phyloP scores from a whole-genome alignment of 1,140 invertebrate genomes.

The Ptiloglossa arizonensis region DNA sequence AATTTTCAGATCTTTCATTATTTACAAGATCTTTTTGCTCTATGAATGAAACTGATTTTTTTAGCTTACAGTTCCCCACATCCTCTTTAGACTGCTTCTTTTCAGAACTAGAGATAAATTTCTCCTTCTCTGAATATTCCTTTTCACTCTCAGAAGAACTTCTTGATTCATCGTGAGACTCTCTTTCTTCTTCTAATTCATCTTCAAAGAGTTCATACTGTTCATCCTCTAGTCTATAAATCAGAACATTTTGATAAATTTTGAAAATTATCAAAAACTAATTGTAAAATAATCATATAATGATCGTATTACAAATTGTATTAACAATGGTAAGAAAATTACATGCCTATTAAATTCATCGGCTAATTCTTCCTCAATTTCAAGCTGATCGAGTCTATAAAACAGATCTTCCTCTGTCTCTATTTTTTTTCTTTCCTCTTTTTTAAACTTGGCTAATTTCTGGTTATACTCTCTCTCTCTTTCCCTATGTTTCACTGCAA shows the following conservation, averaged over 20 bases:
- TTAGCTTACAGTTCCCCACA: neutral
- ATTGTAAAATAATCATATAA: too few species aligned
- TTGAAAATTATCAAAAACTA: neutral
- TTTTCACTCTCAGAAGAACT: conserved; percentile 50
- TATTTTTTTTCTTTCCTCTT: conserved; percentile 70
- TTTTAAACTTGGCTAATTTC: conserved; percentile 75
- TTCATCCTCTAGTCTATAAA: conserved; percentile 64
- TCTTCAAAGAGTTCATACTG: conserved; percentile 57
- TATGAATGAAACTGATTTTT: conserved; percentile 62
- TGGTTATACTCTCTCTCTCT: conserved; percentile 81
- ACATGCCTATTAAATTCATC: conserved; percentile 80
- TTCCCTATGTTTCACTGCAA: conserved; percentile 80
- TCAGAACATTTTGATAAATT: conserved; percentile 22
- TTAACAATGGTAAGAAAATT: neutral
- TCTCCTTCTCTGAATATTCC: conserved; percentile 47
- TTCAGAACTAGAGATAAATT: conserved; percentile 30
- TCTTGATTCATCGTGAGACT: conserved; percentile 64
- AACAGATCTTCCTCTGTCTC: conserved; percentile 80
- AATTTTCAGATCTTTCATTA: conserved; percentile 9
- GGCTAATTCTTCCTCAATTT: conserved; percentile 82
- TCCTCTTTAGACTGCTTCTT: conserved; percentile 32
- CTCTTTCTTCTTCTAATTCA: conserved; percentile 50
- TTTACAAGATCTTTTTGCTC: conserved; percentile 14
- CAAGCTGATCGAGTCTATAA: conserved; percentile 81
- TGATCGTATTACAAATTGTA: too few species aligned